Evolutionary conservation across 2,888 invertebrate species (phyloP), one percentile per base, ranked within the genome.

Genomic region (Drosophila phalerata): DNA sequence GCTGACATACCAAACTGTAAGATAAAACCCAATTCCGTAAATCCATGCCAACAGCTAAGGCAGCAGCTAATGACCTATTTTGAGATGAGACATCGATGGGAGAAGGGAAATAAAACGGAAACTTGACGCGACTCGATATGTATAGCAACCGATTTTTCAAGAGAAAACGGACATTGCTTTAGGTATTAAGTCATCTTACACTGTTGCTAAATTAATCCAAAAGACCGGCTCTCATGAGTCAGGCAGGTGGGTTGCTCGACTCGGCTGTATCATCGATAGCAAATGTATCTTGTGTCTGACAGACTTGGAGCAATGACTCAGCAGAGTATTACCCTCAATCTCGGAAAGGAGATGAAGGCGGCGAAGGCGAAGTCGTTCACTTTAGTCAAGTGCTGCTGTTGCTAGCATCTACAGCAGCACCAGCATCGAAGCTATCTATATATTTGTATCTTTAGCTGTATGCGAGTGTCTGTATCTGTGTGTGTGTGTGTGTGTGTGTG

Each of bases 21-120:
- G 70, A 79, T 79, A 82, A 76, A 66, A 73, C 78, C 69, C 71
- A 74, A 69, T 88, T 88, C 68, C 80, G 78, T 85, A 82, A 76
- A 80, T 73, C 76, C 73, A 60, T 55, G 61, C 66, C 73, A 64
- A 47, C 52, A 52, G 25, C 57, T 11, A 47, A 55, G 17, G 6
- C 22, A 55, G 32, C 51, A 53, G 53, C 57, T 67, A 70, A 70
- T 57, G 70, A 68, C 63, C 63, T 43, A 47, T 34, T 53, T 3
- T n/a, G 4, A 9, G 52, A 5, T n/a, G 4, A 11, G 52, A 11
- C 3, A 13, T 22, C n/a, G 6, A 13, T 9, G 19, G 17, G 11
- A 30, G 13, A 37, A 17, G 40, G 42, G 13, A 48, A n/a, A 19
- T 17, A 52, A 25, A 49, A 45, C 34, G 37, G 37, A 42, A 61